These are phyloP conservation scores for Astropecten irregularis DNA, from an alignment of 53 echinoderm and acorn worm species.

Conservation along the genomic window DNA sequence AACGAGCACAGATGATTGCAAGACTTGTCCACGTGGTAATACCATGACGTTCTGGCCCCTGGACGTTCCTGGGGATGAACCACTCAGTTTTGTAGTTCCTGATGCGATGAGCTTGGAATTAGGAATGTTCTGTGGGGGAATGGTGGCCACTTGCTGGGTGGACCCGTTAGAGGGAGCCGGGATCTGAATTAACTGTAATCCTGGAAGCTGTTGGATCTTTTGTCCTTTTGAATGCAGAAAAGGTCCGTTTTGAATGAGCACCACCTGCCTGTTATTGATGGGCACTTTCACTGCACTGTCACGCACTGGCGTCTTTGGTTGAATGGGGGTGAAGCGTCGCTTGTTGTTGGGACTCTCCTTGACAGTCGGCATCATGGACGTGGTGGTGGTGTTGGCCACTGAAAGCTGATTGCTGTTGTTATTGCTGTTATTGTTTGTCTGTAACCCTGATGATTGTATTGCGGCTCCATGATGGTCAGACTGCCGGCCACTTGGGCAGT, in stretches of 20 bases:
- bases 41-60: conserved; percentile 17
- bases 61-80: conserved; percentile 15
- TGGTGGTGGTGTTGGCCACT: neutral
- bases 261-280: neutral
- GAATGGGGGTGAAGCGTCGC: conserved; percentile 83
- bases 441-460: neutral
- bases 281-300: conserved; percentile 56
- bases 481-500: conserved; percentile 40
- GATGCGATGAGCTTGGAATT: conserved; percentile 16
- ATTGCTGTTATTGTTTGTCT: conserved; percentile 51
- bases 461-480: neutral
- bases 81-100: neutral
- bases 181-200: neutral
- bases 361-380: conserved; percentile 8
- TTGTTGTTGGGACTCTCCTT: conserved; percentile 93
- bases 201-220: conserved; percentile 27
- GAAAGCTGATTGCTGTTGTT: conserved; percentile 31
- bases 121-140: conserved; percentile 48
- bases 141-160: conserved; percentile 11
- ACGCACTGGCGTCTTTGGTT: conserved; percentile 88
- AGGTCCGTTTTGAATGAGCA: conserved; percentile 17
- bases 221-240: conserved; percentile 25
- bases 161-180: neutral
- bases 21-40: neutral
- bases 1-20: conserved; percentile 10